Conservation (phyloP, 2,888 invertebrate genomes). For the Drosophila sordidula region DNA sequence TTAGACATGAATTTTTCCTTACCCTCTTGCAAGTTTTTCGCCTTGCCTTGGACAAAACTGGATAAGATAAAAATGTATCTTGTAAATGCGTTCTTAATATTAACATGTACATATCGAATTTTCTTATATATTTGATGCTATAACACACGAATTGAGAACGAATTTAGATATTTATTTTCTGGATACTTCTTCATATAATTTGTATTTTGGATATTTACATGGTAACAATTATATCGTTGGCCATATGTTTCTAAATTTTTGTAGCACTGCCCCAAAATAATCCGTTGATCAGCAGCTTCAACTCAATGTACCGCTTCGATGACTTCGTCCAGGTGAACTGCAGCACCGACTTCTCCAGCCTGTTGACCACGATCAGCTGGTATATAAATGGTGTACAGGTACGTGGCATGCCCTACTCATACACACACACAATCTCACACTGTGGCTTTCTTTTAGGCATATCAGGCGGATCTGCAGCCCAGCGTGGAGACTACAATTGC, state of each 20-base stretch:
- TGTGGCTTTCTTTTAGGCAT: slow-evolving; percentile 60
- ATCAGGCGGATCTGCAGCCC: slow-evolving; percentile 71
- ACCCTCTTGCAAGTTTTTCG: no score
- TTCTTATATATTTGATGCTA: no score
- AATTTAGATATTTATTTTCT: no score
- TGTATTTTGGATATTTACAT: neutral
- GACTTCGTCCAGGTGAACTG: slow-evolving; percentile 83
- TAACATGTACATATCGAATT: no score
- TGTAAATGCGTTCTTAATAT: no score
- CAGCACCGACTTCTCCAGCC: slow-evolving; percentile 83
- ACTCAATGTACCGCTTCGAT: slow-evolving; percentile 78
- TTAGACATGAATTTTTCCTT: no score
- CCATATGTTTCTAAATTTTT: neutral
- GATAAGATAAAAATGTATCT: no score
- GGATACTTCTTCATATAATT: no score
- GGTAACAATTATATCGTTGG: neutral
- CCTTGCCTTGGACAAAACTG: no score
- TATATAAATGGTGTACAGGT: slow-evolving; percentile 83
- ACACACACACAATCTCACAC: neutral
- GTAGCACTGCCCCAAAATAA: slow-evolving; percentile 83
- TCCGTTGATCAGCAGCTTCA: slow-evolving; percentile 83
- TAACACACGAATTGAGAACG: no score
- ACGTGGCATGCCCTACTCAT: slow-evolving; percentile 5
- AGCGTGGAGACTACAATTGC: slow-evolving; percentile 81
- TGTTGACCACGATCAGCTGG: slow-evolving; percentile 81